Evolutionary conservation across 2,113 vertebrate species (phyloP), one percentile per base, ranked within the genome.

Genomic region (Ascaphus truei): DNA sequence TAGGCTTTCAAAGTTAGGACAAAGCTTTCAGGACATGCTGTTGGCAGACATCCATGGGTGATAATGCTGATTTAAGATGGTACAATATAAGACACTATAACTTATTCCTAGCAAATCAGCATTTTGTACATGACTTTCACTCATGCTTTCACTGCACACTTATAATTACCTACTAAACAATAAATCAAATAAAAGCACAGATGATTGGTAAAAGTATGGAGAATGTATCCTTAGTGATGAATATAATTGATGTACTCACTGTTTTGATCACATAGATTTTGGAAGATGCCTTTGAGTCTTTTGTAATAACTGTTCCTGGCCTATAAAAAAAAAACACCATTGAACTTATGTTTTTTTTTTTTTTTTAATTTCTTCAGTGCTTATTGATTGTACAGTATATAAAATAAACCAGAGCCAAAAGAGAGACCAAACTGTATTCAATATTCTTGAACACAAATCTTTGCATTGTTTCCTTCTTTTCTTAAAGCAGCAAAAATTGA

Each of bases 51-150:
- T 18, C 52, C 75, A 68, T 3, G 37, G 29, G 29, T 9, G 1
- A 58, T 60, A 64, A 57, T 68, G 16, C 0, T 75, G 67, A 80
- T 80, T 80, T 71, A 76, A 26, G 26, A 26, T 26, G 52, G 53
- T 73, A 56, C 27, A 47, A 37, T 68, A 64, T 8, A 50, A 55
- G 33, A 27, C 47, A 39, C 39, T 7, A 25, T 53, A 73, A 41
- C 16, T 51, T 64, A 25, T 58, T 80, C 56, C 53, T 16, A 71
- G 72, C 69, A 7, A 5, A 50, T 76, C 56, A 57, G 48, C 55
- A 76, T 61, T 72, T 77, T 73, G 55, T 43, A 13, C 20, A 1
- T 56, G 3, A 5, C 2, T 59, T 65, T 30, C 18, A 59, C 23
- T 64, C 10, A 20, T 52, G 26, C 11, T 59, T 78, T 74, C 41